Conservation (phyloP, 1,140 invertebrate genomes). For the Eriocheir sinensis region DNA sequence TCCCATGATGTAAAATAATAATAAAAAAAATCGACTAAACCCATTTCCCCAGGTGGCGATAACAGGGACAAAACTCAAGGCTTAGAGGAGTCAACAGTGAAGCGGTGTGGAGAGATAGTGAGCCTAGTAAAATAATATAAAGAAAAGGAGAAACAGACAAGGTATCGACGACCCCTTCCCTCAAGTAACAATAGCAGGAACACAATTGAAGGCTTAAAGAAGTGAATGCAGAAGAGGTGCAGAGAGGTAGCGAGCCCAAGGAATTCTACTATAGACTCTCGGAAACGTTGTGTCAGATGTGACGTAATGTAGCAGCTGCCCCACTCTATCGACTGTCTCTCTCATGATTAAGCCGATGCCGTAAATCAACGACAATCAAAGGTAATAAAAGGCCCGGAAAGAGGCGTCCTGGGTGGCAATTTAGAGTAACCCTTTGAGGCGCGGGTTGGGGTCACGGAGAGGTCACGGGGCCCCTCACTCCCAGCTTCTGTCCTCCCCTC, state of each 20-base stretch:
- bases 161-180: not conserved
- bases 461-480: not conserved
- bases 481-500: conserved; percentile 17
- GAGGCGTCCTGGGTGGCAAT: not conserved
- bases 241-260: not conserved
- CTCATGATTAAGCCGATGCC: not conserved
- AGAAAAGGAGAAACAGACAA: no score
- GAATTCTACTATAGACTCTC: not conserved
- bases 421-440: not conserved
- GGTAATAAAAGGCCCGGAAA: conserved; percentile 6
- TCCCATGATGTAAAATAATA: no score
- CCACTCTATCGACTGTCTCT: not conserved
- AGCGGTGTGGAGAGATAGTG: no score
- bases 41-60: no score
- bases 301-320: not conserved
- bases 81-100: no score
- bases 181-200: not conserved
- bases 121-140: no score
- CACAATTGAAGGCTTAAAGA: no score
- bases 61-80: no score
- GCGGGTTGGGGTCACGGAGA: not conserved
- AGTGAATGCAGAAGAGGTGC: not conserved
- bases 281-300: not conserved
- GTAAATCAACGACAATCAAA: conserved; percentile 29
- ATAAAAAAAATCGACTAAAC: no score